Base-by-base conservation (phyloP, 1,140 invertebrate species). In the Drosophila bocqueti region DNA sequence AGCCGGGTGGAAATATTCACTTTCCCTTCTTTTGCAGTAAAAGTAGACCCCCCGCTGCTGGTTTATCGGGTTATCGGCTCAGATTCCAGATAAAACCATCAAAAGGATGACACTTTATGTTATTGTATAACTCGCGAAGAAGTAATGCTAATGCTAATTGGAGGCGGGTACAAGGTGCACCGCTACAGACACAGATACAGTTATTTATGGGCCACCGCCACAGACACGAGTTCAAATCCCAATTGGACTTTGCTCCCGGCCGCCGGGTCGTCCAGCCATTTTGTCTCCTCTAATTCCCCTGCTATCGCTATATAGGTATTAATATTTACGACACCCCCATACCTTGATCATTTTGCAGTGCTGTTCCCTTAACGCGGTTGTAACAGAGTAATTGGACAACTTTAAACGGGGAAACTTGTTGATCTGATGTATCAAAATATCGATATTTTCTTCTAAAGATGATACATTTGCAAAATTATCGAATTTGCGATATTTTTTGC, bases 171-270 rank as follows among this genome's bases (percentile, higher is more conserved):
- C 71, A 90, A 85, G 79, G 78, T 81, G 47, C 67, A 71, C 40
- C 38, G 71, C 65, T 15, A 81, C 45, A 52, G 31, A 65, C 36
- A 59, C 36, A 65, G 45, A 61, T 45, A 81, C 74, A 59, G 72
- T 83, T 86, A 89, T 89, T 85, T 81, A 82, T 82, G 81, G 67
- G 52, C 75, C 71, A 47, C 40, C 55, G 40, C 34, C 59, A 50
- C 46, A 69, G 43, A 66, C 52, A 63, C 64, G 64, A 60, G 75
- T 69, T 60, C 50, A 68, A 34, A 43, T 64, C 62, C 77, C 61
- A 55, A 65, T 74, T 87, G 84, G 84, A 87, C 84, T 87, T 87
- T 90, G 85, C 47, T 65, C 85, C 76, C 81, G 62, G 31, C 43
- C 24, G 4, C 46, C 46, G 29, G 21, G 62, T 45, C 38, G 16